Base-by-base conservation (phyloP, 1,140 invertebrate species). In the Tetranychus urticae region DNA sequence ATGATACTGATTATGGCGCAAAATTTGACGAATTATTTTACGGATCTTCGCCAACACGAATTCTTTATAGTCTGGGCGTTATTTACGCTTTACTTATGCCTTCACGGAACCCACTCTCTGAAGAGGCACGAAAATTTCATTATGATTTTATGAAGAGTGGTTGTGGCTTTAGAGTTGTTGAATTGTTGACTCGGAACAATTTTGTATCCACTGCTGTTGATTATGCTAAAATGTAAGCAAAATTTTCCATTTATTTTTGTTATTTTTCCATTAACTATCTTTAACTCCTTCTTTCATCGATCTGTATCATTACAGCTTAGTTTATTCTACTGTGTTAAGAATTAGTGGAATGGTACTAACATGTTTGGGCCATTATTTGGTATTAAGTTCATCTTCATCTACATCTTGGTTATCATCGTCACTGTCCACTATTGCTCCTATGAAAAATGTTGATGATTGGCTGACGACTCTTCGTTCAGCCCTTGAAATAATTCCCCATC, bases 51-150 rank as follows among this genome's bases (percentile, higher is more conserved):
- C 79, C 85, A 35, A 83, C 84, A 55, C 79, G 85, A 73, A 83
- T 86, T 67, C 75, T 86, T 31, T 87, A 87, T 69, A 79, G 79
- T 71, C 72, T 82, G 61, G 79, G 81, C 69, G 79, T 80, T 66
- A 73, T 68, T 61, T 92, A 96, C 71, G 82, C 86, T 56, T 76
- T 94, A 68, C 74, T 97, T 46, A 90, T 97, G 82, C 91, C 91
- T 14, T 86, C 89, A 10, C 71, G 82, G 36, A 86, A 89, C 67
- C 82, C 84, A 3, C 76, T 83, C 64, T 79, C 84, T 1, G 86
- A 92, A 47, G 82, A 83, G 66, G 81, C 86, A 39, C 81, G 84
- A 68, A 82, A 85, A 69, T 86, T 92, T 73, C 88, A 93, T 72
- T 80, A 82, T 62, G 84, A 85, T 69, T 93, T 93, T 71, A 81